Evolutionary conservation across 1,140 invertebrate species (phyloP).

Genomic region (Hesperophylax magnus): DNA sequence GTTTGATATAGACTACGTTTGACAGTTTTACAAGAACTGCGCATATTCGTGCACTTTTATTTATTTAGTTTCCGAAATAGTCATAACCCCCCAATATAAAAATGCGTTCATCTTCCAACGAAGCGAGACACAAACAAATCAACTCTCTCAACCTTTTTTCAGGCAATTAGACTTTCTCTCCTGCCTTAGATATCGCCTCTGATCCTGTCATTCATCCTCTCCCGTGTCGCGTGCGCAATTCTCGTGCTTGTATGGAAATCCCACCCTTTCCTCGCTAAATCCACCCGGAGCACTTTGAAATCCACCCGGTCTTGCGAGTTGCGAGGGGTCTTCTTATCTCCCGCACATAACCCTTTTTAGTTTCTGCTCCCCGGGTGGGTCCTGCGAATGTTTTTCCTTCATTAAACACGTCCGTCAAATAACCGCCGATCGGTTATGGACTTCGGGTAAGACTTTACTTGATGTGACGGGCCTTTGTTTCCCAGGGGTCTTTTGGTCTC

Average conservation of each 20-base stretch:
- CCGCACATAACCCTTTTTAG: constrained; percentile 34
- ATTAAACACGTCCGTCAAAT: constrained; percentile 56
- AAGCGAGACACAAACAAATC: constrained; percentile 26
- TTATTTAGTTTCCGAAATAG: neutral
- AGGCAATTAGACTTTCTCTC: constrained; percentile 26
- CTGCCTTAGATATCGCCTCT: constrained; percentile 16
- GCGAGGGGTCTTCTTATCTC: constrained; percentile 2
- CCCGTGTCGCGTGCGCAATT: constrained; percentile 15
- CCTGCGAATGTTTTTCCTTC: constrained; percentile 43
- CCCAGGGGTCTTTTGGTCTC: neutral
- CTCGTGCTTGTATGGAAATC: constrained; percentile 31
- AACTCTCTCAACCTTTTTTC: constrained; percentile 27
- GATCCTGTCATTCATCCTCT: constrained; percentile 29
- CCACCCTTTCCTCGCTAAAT: constrained; percentile 9
- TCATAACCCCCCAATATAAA: neutral
- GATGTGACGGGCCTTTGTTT: constrained; percentile 25
- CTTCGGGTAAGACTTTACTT: constrained; percentile 28
- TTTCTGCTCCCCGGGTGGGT: constrained; percentile 12
- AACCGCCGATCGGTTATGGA: constrained; percentile 49
- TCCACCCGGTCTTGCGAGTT: constrained; percentile 5
- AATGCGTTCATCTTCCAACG: neutral
- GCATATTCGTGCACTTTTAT: no score
- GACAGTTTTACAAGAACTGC: no score
- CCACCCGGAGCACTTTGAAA: constrained; percentile 26
- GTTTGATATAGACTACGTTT: no score